Conservation (phyloP, 2,797 vertebrate species). For the Australoheros facetus region DNA sequence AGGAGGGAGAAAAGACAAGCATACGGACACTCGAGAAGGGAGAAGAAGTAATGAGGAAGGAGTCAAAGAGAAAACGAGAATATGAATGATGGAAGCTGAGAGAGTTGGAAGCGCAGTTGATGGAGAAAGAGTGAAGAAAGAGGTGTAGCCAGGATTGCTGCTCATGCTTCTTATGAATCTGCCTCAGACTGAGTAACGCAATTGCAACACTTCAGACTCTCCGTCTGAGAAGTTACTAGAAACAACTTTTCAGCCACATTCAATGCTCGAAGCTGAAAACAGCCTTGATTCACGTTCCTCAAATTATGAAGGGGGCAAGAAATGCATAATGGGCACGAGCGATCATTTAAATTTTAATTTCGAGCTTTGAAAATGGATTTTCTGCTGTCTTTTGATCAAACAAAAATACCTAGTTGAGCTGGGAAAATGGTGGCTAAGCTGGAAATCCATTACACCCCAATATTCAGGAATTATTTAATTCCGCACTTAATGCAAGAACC, state of each 20-base stretch:
- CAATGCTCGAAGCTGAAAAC: constrained; percentile 9
- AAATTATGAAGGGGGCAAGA: constrained; percentile 29
- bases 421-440: not conserved
- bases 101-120: constrained; percentile 22
- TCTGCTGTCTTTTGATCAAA: constrained; percentile 30
- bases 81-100: not conserved
- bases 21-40: constrained; percentile 17
- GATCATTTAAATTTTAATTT: constrained; percentile 50
- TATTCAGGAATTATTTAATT: constrained; percentile 1
- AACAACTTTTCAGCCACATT: constrained; percentile 20
- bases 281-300: constrained; percentile 36
- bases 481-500: not conserved
- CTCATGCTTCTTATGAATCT: constrained; percentile 20
- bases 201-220: constrained; percentile 35
- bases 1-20: not conserved
- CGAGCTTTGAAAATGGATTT: constrained; percentile 38
- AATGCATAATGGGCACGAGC: constrained; percentile 2
- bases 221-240: constrained; percentile 20
- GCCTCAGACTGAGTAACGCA: constrained; percentile 28
- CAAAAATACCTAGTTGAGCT: constrained; percentile 20
- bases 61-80: constrained; percentile 9
- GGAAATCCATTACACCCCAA: constrained; percentile 16
- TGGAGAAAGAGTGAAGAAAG: constrained; percentile 16
- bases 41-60: constrained; percentile 10
- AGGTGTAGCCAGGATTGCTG: constrained; percentile 27